Evolutionary conservation across 2,797 vertebrate species (phyloP), one percentile per base, ranked within the genome.

Genomic region (Sylvia borin): DNA sequence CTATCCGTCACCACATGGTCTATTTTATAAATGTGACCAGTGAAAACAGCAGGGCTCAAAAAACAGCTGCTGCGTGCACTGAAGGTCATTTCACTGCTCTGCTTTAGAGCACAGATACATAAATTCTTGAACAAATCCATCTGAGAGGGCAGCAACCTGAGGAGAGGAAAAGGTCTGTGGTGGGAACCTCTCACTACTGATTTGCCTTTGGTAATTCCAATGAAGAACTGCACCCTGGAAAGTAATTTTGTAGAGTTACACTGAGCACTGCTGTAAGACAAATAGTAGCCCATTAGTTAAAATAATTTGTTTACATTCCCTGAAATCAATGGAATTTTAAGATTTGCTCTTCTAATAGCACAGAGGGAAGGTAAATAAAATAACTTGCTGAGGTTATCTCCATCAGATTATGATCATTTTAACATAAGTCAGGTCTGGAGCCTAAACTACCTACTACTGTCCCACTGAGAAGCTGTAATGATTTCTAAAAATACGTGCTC

Each of bases 271-370:
- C 88, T 88, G 76, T 1, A 36, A 93, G 76, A 66, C 32, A 90
- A 94, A 97, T 75, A 70, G 66, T 34, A 78, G 40, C 1, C 2
- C 36, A 58, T 88, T 90, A 94, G 38, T 93, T 95, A 88, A 78
- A 95, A 94, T 86, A 78, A 93, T 94, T 78, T 95, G 90, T 84
- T 97, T 92, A 53, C 38, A 16, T 85, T 87, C 67, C 42, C 40
- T 78, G 76, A 95, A 93, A 95, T 96, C 90, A 87, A 94, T 92
- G 55, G 26, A 88, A 58, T 88, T 90, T 70, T 76, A 88, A 80
- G 62, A 73, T 92, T 94, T 90, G 80, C 71, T 90, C 61, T 85
- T 71, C 38, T 75, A 57, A 75, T 88, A 84, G 24, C 29, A 86
- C 38, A 57, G 51, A 73, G 36, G 24, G 60, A 84, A 81, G 29